Base-by-base conservation (phyloP, 2,888 invertebrate genomes). In the Agrypnus murinus region DNA sequence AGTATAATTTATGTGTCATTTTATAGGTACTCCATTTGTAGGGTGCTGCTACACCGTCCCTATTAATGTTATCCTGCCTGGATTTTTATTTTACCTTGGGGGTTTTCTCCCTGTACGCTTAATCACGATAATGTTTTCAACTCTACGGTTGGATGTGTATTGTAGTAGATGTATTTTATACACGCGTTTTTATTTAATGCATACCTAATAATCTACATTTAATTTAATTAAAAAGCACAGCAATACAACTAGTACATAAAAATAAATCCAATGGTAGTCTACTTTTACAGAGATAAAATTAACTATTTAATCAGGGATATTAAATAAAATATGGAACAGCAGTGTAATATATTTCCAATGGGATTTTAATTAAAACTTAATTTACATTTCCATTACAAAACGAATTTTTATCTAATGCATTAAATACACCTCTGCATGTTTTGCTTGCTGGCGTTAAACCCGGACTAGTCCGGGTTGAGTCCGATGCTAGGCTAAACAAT, bases 401-500 rank as follows among this genome's bases (percentile, higher is more conserved):
- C 8, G 25, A 48, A 48, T 65, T 65, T 43, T 65, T 65, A 65
- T 9, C 43, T 31, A 57, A 40, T 32, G 57, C 55, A 55, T 60
- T 70, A 70, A 25, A 70, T 70, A 65, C 65, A 70, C 70, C 60
- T 65, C 48, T 57, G 60, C 57, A 15, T 55, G 65, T 65, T 70
- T 65, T 60, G 43, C 70, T 65, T 70, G 65, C 48, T 12, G 46
- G 38, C 25, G 70, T 60, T 70, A 70, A 67, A 58, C 45, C 63
- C 63, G 43, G 65, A 55, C 60, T 66, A 66, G 66, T 65, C 55
- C 62, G 62, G 62, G 71, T 63, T 50, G 63, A 59, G 60, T 43
- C 57, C 68, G 65, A 43, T 57, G 58, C 45, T 68, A 64, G 68
- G 68, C 65, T 72, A 67, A 69, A 74, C 76, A 74, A 75, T 76